Percentiles rank a stretch among this genome's conserved stretches.
Evolutionary conservation across 2,888 invertebrate genomes (phyloP).

Genomic region (Gibbula magus): DNA sequence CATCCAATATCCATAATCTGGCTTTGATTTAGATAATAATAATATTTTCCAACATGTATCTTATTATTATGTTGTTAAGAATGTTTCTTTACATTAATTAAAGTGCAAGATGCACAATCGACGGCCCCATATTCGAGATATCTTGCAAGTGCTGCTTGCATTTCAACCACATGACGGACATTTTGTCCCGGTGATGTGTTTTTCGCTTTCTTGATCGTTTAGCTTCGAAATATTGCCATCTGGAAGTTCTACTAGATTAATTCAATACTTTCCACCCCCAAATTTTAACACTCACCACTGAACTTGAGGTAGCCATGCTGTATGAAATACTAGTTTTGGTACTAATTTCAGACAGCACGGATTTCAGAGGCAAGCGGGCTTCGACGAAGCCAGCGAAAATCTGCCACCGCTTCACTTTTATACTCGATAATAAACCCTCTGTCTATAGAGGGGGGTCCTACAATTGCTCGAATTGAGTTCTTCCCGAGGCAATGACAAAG

Average conservation of each 20-base stretch:
- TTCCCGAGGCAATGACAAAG: slow-evolving; percentile 23
- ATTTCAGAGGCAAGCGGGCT: slow-evolving; percentile 49
- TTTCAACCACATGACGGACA: no score
- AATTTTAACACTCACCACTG: slow-evolving; percentile 54
- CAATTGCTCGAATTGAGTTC: slow-evolving; percentile 38
- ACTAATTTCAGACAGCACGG: slow-evolving; percentile 23
- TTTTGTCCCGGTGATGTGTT: no score
- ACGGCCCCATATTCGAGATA: no score
- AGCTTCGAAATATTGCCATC: not conserved
- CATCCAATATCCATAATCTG: no score
- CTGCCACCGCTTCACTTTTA: slow-evolving; percentile 60
- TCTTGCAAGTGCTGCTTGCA: no score
- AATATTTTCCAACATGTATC: no score
- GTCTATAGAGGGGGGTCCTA: slow-evolving; percentile 49
- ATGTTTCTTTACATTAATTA: no score
- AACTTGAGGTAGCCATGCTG: slow-evolving; percentile 51
- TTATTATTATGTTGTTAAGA: no score
- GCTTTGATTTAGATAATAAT: no score
- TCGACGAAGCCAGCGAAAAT: slow-evolving; percentile 58
- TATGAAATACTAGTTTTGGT: not conserved
- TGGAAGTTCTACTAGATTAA: not conserved
- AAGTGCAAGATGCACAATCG: no score
- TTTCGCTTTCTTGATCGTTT: no score
- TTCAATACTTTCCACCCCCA: not conserved
- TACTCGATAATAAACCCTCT: slow-evolving; percentile 59